Evolutionary conservation across 2,797 vertebrate species (phyloP).

Genomic region (Epinephelus awoara): DNA sequence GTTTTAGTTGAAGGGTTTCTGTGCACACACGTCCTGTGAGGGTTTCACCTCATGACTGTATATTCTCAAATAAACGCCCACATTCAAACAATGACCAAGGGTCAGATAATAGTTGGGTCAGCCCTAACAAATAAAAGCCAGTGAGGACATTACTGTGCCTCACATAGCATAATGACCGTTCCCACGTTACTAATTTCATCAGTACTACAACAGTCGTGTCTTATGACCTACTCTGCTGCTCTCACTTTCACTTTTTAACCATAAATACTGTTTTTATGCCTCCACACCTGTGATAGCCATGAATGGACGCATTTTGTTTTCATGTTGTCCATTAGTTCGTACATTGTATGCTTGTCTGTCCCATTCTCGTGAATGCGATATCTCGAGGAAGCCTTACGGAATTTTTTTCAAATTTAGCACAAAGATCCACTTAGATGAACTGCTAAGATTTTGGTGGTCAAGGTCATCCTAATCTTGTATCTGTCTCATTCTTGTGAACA

Average conservation of each 20-base stretch:
- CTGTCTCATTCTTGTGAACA: no score
- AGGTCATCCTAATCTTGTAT: no score
- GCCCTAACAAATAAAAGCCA: neutral
- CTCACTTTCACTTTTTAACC: neutral
- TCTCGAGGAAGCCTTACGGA: no score
- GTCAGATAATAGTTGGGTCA: neutral
- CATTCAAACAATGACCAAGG: neutral
- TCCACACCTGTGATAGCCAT: no score
- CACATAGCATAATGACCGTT: no score
- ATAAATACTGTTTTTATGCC: neutral
- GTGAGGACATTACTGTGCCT: neutral
- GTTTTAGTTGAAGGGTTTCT: neutral
- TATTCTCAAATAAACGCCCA: neutral
- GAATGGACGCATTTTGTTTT: no score
- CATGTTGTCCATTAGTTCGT: no score
- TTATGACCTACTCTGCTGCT: neutral
- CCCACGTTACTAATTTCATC: neutral
- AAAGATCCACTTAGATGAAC: no score
- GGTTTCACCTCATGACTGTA: neutral
- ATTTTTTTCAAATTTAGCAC: no score
- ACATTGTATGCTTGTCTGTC: no score
- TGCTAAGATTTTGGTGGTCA: no score
- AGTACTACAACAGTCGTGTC: neutral
- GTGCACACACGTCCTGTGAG: neutral
- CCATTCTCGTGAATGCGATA: no score